Evolutionary conservation across 2,888 invertebrate genomes (phyloP), one percentile per base, ranked within the genome.

Genomic region (Dynastes hyllus): DNA sequence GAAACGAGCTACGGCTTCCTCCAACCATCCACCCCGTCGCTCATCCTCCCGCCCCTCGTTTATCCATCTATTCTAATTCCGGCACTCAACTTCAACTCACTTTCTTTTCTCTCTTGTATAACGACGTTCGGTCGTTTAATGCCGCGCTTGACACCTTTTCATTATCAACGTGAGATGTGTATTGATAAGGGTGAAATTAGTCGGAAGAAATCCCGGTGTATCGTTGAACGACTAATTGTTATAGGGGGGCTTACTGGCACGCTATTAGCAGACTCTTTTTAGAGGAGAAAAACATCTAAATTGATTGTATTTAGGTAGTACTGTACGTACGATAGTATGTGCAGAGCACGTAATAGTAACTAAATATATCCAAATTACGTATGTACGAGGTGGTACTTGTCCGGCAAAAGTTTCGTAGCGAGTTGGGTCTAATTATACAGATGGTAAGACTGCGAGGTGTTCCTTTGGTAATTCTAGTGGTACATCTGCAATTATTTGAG

Each of bases 11-110:
- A 16, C 50, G 9, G 29, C 22, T 58, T 22, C 51, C 51, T 69
- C 27, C 50, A 51, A n/a, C 51, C 51, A 37, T 37, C 32, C 32
- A 32, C 9, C 6, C 40, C 40, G 40, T 13, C 50, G 13, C 69
- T 27, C 40, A 51, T 13, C 51, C 51, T 51, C 45, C 50, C 67
- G 73, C n/a, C 58, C 58, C 40, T 37, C 37, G 40, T 73, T 73
- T 73, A 73, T 73, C 73, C 73, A 51, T 58, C 73, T 58, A 73
- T 73, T 73, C 58, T 73, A 73, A 73, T 73, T 73, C 73, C 58
- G 58, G 51, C 58, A 58, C 40, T 73, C 73, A 61, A 37, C 58
- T 73, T 73, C 58, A 22, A 58, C 45, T 58, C 58, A 8, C 58
- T 58, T 58, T 40, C 22, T 40, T 58, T 73, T 73, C 37, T 37